Base-by-base conservation (phyloP, 2,113 vertebrate species). In the Caracal caracal region DNA sequence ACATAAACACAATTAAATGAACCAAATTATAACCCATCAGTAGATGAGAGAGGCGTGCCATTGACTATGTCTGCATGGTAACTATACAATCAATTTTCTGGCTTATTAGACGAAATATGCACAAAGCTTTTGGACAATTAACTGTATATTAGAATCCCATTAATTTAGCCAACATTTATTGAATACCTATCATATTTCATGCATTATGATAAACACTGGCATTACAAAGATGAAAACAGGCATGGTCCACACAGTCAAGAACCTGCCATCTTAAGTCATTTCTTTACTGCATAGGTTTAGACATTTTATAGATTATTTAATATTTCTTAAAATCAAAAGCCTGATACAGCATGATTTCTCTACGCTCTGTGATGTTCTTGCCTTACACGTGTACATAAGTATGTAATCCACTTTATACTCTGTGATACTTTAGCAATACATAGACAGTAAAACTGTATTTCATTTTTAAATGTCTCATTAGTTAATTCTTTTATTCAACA, bases 1-100 rank as follows among this genome's bases (percentile, higher is more conserved):
- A 93, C 75, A 98, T 96, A 95, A 97, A 92, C 37, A 96, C 88
- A 98, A 95, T 95, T 90, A 96, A 96, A 96, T 78, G 93, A 97
- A 91, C 95, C 82, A 97, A 98, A 98, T 98, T 97, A 89, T 53
- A 98, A 10, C 33, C 63, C 78, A 95, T 85, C 94, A 95, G 63
- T 73, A 97, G 94, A 94, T n/a, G 88, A 96, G 37, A 84, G 78
- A 98, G 70, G 65, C 86, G 3, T 70, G 30, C 33, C 82, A 10
- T 30, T 80, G 63, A 93, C n/a, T 92, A 17, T 43, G n/a, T n/a
- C 79, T 91, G 43, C 40, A 65, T 82, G 24, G 37, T 87, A 89
- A 84, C 37, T 87, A 12, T 63, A 17, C 26, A 79, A 47, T 63
- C 56, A 63, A 49, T 97, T 94, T 95, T 97, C 80, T 97, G 84